Base-by-base conservation (phyloP, 1,140 invertebrate species). In the Rhagoletis pomonella region DNA sequence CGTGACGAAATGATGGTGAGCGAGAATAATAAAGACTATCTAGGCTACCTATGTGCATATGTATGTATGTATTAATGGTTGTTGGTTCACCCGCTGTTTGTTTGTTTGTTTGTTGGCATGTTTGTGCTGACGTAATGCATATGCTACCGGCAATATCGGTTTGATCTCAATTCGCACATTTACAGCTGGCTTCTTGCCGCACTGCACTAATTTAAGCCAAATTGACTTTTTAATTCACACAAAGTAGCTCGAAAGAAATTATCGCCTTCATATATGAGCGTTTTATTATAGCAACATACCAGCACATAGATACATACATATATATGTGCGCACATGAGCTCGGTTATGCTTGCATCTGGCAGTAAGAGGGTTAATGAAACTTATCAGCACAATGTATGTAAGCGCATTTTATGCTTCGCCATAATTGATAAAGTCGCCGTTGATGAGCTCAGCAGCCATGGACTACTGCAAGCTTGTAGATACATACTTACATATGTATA, bases 151-250 rank as follows among this genome's bases (percentile, higher is more conserved):
- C 73, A 81, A 81, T 81, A 81, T 81, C 73, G 47, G 73, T 81
- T 81, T 81, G 73, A 81, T 81, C 73, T 81, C 55, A 81, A 81
- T 81, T 81, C 73, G 47, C 73, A 81, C 47, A 81, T 81, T 81
- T 19, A 81, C 73, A 81, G 55, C 47, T 81, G 47, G 55, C 73
- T 55, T 19, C 50, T 50, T 47, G 44, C 44, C 50, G 73, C 73
- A 81, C 47, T 55, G 73, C 73, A 81, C n/a, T 19, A 81, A 55
- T 81, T 81, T 81, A 81, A 81, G 4, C 29, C 73, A 81, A 42
- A 67, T 67, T 67, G 64, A 67, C 64, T 67, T 67, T 39, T 67
- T 67, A 67, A 67, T 67, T 67, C 64, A 17, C 64, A 4, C 17
- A 42, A 81, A 81, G 55, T 50, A 81, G 73, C 73, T 50, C 73